Conservation (phyloP, 1,140 invertebrate genomes). For the Micrasema longulum region DNA sequence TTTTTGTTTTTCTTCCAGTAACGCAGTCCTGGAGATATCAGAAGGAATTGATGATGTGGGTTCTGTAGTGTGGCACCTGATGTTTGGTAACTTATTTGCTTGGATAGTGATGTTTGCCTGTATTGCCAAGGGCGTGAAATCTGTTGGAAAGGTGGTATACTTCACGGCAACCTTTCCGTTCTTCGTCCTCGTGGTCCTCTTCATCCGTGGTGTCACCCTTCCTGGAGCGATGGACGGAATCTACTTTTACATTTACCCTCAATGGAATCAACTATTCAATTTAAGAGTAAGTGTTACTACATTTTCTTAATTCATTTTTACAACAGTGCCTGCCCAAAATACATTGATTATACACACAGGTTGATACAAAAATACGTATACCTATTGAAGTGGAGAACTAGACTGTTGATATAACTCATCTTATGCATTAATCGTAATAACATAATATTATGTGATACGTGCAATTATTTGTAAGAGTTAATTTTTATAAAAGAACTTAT, state of each 20-base stretch:
- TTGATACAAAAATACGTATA: no score
- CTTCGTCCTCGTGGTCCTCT: slow-evolving; percentile 78
- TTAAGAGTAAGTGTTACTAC: slow-evolving; percentile 29
- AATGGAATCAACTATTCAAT: slow-evolving; percentile 77
- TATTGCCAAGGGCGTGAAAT: slow-evolving; percentile 84
- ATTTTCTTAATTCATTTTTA: no score
- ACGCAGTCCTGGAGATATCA: slow-evolving; percentile 77
- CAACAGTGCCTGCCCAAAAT: no score
- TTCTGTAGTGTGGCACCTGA: slow-evolving; percentile 78
- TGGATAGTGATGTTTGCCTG: slow-evolving; percentile 86
- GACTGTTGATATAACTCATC: no score
- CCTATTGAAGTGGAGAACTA: no score
- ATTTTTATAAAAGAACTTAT: no score
- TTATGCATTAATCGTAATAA: no score
- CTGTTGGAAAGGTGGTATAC: slow-evolving; percentile 82
- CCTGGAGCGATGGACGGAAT: slow-evolving; percentile 83
- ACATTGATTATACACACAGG: no score
- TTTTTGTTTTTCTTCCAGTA: slow-evolving; percentile 66
- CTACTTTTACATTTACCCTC: slow-evolving; percentile 84
- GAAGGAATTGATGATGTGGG: slow-evolving; percentile 76
- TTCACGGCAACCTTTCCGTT: slow-evolving; percentile 90
- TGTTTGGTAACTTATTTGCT: slow-evolving; percentile 74
- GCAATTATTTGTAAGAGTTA: no score
- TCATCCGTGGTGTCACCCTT: slow-evolving; percentile 81
- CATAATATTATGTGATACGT: no score